Percentiles rank a stretch among this genome's conserved stretches.
Evolutionary conservation across 2,113 vertebrate species (phyloP).

Genomic region (Trematomus loennbergii): DNA sequence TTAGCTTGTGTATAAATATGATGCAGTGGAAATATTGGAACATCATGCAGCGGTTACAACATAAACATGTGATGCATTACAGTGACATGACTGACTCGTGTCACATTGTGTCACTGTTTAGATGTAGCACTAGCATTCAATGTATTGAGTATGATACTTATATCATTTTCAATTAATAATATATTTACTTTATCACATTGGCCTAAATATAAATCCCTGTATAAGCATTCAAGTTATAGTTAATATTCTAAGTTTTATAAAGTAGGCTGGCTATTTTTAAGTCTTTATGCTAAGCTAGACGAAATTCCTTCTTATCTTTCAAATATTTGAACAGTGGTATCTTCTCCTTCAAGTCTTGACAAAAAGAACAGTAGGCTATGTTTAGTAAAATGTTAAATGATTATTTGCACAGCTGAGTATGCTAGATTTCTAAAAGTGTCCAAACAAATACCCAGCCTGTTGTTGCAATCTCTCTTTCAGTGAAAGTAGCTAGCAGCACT

Average conservation of each 20-base stretch:
- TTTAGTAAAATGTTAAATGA: too few species aligned
- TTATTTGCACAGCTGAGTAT: too few species aligned
- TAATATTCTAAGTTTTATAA: background rate
- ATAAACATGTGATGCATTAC: background rate
- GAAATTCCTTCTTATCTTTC: too few species aligned
- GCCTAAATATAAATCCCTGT: too few species aligned
- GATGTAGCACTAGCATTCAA: background rate
- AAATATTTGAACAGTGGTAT: too few species aligned
- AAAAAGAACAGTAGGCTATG: too few species aligned
- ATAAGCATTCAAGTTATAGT: background rate
- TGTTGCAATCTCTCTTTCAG: too few species aligned
- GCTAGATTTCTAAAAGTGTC: too few species aligned
- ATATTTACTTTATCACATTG: background rate
- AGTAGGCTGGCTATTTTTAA: background rate
- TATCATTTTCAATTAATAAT: background rate
- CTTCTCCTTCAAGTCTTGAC: too few species aligned
- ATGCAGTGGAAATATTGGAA: background rate
- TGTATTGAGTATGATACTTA: background rate
- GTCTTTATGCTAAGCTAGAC: background rate
- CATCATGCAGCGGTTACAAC: constrained; percentile 19
- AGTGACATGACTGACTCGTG: background rate
- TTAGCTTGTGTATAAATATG: background rate
- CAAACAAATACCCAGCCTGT: too few species aligned
- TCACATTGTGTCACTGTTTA: background rate
- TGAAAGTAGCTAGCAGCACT: too few species aligned